These are phyloP conservation scores for Chymomyza caudatula DNA, from an alignment of 2,888 invertebrate genomes.

Conservation along the genomic window DNA sequence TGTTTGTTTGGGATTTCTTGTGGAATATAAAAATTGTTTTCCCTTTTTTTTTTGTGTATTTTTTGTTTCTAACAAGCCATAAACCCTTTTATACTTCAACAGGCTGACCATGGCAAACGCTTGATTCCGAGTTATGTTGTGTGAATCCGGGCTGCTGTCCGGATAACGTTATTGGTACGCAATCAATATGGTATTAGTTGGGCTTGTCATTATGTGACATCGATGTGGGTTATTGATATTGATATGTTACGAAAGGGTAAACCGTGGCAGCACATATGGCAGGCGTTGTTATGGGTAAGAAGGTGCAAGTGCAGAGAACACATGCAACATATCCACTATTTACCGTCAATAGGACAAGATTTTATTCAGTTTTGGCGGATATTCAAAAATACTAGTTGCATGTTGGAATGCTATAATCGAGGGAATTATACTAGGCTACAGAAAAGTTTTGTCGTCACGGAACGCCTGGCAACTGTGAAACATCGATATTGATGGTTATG, in stretches of 20 bases:
- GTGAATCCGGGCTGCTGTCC: constrained; percentile 40
- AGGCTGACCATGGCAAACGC: constrained; percentile 21
- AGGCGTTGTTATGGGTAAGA: too few species aligned
- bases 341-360: too few species aligned
- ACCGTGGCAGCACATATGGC: too few species aligned
- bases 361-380: too few species aligned
- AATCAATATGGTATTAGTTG: constrained; percentile 68
- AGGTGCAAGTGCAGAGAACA: too few species aligned
- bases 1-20: constrained; percentile 68
- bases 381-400: too few species aligned
- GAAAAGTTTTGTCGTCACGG: too few species aligned
- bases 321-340: too few species aligned
- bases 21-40: constrained; percentile 19
- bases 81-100: constrained; percentile 72
- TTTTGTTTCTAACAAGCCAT: constrained; percentile 62
- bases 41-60: constrained; percentile 16
- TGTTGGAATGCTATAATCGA: too few species aligned
- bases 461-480: too few species aligned
- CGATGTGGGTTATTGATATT: constrained; percentile 56
- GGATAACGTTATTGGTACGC: constrained; percentile 55
- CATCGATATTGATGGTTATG: too few species aligned
- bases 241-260: constrained; percentile 18
- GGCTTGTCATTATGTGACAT: constrained; percentile 59
- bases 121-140: constrained; percentile 69
- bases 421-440: too few species aligned